phyloP scores from a whole-genome alignment of 2,888 invertebrate species.

The Lissocephala sabroskyi region DNA sequence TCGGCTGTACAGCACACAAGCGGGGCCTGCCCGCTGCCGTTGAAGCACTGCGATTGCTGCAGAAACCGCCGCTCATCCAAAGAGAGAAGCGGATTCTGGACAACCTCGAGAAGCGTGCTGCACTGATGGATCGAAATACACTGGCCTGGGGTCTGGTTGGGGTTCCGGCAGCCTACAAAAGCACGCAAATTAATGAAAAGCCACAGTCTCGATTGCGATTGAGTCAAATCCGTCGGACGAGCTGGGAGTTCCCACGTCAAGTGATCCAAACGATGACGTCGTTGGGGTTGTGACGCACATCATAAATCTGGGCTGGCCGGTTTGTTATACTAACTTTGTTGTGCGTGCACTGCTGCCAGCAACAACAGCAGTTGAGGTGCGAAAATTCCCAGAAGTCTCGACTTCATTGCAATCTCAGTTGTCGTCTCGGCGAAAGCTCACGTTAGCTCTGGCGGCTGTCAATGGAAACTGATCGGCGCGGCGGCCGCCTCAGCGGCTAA shows the following conservation, averaged over 20 bases:
- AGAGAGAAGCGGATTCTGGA: slow-evolving; percentile 34
- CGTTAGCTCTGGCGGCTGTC: no score
- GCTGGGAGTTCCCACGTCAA: no score
- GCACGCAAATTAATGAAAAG: no score
- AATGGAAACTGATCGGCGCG: slow-evolving; percentile 29
- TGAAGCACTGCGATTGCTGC: slow-evolving; percentile 55
- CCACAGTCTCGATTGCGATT: no score
- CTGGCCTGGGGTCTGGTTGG: slow-evolving; percentile 57
- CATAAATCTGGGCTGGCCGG: no score
- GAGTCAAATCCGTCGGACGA: no score
- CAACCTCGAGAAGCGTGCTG: slow-evolving; percentile 44
- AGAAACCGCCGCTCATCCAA: slow-evolving; percentile 49
- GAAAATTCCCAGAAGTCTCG: slow-evolving; percentile 23
- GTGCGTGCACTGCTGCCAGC: slow-evolving; percentile 25
- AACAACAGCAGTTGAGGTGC: slow-evolving; percentile 16
- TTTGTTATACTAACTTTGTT: slow-evolving; percentile 37
- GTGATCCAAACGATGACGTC: no score
- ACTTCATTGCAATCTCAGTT: no score
- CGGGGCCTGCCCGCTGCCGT: slow-evolving; percentile 57
- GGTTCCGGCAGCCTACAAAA: slow-evolving; percentile 74
- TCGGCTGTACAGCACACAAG: slow-evolving; percentile 67
- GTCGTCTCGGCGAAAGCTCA: no score
- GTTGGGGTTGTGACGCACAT: no score
- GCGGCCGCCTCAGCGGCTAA: slow-evolving; percentile 23
- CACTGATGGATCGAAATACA: slow-evolving; percentile 69